Evolutionary conservation across 2,888 invertebrate genomes (phyloP).

Genomic region (Agrilus cyanescens): DNA sequence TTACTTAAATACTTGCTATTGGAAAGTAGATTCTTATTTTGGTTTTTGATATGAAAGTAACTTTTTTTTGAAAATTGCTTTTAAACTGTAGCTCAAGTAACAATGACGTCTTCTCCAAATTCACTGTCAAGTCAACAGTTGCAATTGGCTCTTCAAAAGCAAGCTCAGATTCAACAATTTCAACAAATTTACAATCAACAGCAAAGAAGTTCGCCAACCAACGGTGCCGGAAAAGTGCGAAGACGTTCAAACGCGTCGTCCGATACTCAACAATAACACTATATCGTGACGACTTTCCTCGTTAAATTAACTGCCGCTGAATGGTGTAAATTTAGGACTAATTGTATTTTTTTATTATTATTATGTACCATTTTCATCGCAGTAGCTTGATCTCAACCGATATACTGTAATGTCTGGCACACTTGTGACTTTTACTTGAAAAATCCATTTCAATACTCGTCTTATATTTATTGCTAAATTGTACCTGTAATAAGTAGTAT

Average conservation of each 20-base stretch:
- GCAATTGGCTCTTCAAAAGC: slow-evolving; percentile 25
- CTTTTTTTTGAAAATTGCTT: slow-evolving; percentile 8
- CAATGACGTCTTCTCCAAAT: slow-evolving; percentile 23
- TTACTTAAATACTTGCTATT: too few relatives aligned
- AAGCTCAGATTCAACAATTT: slow-evolving; percentile 30
- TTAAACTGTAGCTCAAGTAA: slow-evolving; percentile 23
- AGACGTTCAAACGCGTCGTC: slow-evolving; percentile 29
- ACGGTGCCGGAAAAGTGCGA: slow-evolving; percentile 27
- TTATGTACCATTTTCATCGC: slow-evolving; percentile 12
- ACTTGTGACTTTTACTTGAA: slow-evolving; percentile 21
- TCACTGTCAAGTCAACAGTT: slow-evolving; percentile 23
- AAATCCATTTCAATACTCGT: slow-evolving; percentile 2
- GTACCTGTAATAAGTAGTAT: too few relatives aligned
- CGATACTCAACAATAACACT: slow-evolving; percentile 29
- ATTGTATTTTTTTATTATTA: slow-evolving; percentile 3
- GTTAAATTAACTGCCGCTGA: neutral
- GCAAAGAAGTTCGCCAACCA: slow-evolving; percentile 22
- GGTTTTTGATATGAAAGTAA: too few relatives aligned
- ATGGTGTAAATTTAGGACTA: neutral
- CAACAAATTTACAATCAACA: slow-evolving; percentile 30
- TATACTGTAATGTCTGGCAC: slow-evolving; percentile 26
- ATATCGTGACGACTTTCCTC: slow-evolving; percentile 8
- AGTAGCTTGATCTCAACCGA: slow-evolving; percentile 25
- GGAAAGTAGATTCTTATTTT: too few relatives aligned
- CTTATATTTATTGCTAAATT: too few relatives aligned